Percentiles rank a stretch among this genome's conserved stretches.
These are phyloP conservation scores for Cheilosia scutellata DNA, from an alignment of 2,888 invertebrate genomes.

Conservation along the genomic window DNA sequence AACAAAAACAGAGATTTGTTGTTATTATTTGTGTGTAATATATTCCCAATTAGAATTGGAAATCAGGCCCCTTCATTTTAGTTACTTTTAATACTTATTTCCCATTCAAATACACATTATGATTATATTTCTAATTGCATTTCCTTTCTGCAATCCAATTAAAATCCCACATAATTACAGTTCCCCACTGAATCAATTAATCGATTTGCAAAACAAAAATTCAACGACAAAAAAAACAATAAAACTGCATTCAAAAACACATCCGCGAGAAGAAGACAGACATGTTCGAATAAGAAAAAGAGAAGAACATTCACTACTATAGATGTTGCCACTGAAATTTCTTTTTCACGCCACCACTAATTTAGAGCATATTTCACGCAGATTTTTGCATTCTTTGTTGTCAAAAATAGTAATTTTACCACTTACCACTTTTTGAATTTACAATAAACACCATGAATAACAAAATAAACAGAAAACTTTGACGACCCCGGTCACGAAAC, in stretches of 20 bases:
- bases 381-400: conserved; percentile 37
- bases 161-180: conserved; percentile 58
- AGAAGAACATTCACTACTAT: conserved; percentile 75
- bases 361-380: conserved; percentile 26
- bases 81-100: background rate
- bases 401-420: conserved; percentile 22
- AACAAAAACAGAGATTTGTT: background rate
- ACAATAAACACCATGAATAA: conserved; percentile 78
- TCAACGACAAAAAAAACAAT: conserved; percentile 44
- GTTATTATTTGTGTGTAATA: background rate
- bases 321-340: conserved; percentile 51
- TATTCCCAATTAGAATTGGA: no score
- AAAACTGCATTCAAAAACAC: conserved; percentile 62
- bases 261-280: conserved; percentile 63
- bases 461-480: conserved; percentile 79
- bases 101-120: background rate
- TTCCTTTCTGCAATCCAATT: conserved; percentile 57
- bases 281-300: conserved; percentile 48
- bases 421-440: conserved; percentile 79
- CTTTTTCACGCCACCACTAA: conserved; percentile 35
- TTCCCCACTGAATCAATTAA: conserved; percentile 70
- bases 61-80: background rate
- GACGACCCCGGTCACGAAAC: conserved; percentile 78
- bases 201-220: conserved; percentile 75
- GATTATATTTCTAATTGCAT: conserved; percentile 34